Conservation (phyloP, 1,140 invertebrate genomes). For the Lucilia sericata region DNA sequence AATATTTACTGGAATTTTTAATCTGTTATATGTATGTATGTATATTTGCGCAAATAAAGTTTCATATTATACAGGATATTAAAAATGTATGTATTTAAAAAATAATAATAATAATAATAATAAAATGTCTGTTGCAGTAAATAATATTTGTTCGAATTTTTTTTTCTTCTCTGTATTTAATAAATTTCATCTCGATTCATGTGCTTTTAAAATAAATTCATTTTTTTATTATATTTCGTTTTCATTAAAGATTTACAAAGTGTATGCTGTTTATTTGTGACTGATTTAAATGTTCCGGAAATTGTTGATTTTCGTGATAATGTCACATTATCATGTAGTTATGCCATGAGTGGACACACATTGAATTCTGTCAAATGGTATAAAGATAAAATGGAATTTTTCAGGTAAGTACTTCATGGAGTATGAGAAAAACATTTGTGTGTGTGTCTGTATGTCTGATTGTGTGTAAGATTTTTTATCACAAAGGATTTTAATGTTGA, state of each 20-base stretch:
- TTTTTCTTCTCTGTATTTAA: too few species aligned
- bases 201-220: too few species aligned
- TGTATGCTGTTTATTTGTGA: constrained; percentile 58
- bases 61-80: too few species aligned
- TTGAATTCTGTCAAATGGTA: constrained; percentile 87
- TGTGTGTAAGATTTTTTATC: neutral
- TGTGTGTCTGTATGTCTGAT: neutral
- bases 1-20: too few species aligned
- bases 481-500: neutral
- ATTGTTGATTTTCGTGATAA: constrained; percentile 71
- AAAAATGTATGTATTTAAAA: too few species aligned
- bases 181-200: too few species aligned
- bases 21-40: too few species aligned
- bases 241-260: constrained; percentile 52
- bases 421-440: neutral
- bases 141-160: too few species aligned
- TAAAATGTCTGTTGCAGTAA: too few species aligned
- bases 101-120: too few species aligned
- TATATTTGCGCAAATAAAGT: too few species aligned
- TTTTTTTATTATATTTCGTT: neutral
- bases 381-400: constrained; percentile 81
- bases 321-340: constrained; percentile 71
- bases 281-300: constrained; percentile 67
- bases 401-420: constrained; percentile 69
- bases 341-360: constrained; percentile 73